Evolutionary conservation across 2,888 invertebrate species (phyloP).

Genomic region (Branchellion lobata): DNA sequence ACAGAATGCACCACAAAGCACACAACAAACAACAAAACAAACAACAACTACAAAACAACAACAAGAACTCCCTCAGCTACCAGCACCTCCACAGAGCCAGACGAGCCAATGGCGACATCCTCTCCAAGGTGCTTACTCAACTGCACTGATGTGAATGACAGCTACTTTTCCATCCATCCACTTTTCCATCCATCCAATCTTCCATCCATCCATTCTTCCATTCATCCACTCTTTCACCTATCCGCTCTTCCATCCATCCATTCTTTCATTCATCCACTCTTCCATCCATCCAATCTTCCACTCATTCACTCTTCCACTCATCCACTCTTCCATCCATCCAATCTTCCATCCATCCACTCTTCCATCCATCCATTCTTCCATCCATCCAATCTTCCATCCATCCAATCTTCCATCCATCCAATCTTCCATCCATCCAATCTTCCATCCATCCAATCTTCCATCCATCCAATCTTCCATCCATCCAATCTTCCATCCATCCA

Average conservation of each 20-base stretch:
- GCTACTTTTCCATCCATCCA: background rate
- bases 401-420: background rate
- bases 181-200: background rate
- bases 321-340: background rate
- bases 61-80: constrained; percentile 36
- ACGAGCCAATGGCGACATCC: constrained; percentile 84
- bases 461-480: background rate
- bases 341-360: constrained; percentile 3
- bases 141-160: background rate
- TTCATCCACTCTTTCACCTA: background rate
- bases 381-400: background rate
- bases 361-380: background rate
- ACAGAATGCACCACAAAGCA: constrained; percentile 25
- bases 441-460: background rate
- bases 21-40: constrained; percentile 66
- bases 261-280: background rate
- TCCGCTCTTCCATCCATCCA: background rate
- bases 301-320: background rate
- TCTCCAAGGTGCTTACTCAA: constrained; percentile 72
- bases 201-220: background rate
- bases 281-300: background rate
- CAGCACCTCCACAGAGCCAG: constrained; percentile 80
- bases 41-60: constrained; percentile 66
- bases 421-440: background rate
- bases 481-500: background rate